Evolutionary conservation across 1,140 invertebrate genomes (phyloP).

Genomic region (Scaptomyza montana): DNA sequence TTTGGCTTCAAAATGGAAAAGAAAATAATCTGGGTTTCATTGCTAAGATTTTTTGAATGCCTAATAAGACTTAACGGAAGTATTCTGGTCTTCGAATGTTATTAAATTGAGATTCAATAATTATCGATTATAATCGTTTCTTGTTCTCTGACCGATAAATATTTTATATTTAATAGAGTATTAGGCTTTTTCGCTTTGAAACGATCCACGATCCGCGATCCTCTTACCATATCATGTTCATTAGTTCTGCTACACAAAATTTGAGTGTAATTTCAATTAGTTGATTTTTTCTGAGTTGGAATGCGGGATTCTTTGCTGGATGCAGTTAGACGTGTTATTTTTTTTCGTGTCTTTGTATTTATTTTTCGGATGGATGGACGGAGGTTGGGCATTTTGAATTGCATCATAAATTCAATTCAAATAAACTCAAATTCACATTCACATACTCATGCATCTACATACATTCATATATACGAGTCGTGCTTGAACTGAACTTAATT

Average conservation of each 20-base stretch:
- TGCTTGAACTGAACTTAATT: constrained; percentile 48
- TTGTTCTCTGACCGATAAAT: too few species aligned
- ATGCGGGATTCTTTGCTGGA: constrained; percentile 51
- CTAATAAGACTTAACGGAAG: too few species aligned
- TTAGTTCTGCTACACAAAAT: constrained; percentile 4
- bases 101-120: too few species aligned
- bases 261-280: constrained; percentile 44
- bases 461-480: constrained; percentile 18
- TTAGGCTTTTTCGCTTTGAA: neutral
- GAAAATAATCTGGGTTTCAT: too few species aligned
- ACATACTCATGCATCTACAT: constrained; percentile 71
- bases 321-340: constrained; percentile 15
- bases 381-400: constrained; percentile 38
- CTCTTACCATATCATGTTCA: constrained; percentile 8
- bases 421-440: constrained; percentile 67
- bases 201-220: neutral
- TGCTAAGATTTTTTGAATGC: too few species aligned
- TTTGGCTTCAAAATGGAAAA: too few species aligned
- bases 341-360: constrained; percentile 34
- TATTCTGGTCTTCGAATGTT: too few species aligned
- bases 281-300: constrained; percentile 27
- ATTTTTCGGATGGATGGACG: constrained; percentile 6
- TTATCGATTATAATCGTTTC: too few species aligned
- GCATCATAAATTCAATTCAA: constrained; percentile 71
- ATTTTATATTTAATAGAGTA: neutral